Base-by-base conservation (phyloP, 2,888 invertebrate genomes). In the Germaria angustata region DNA sequence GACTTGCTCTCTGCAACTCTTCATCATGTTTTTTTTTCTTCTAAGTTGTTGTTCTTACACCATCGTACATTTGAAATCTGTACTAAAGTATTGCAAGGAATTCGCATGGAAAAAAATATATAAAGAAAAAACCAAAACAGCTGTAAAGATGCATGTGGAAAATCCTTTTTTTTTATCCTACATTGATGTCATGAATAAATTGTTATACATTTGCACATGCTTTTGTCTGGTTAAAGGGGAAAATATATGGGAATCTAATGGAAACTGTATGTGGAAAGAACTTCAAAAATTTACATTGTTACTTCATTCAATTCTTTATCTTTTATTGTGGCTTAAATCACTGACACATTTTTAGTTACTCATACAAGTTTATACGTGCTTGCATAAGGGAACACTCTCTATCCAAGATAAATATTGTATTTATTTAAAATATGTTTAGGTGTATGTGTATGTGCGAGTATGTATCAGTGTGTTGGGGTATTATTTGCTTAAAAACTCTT, bases 151-250 rank as follows among this genome's bases (percentile, higher is more conserved):
- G 34, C 53, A 66, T 57, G 34, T 34, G 32, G 4, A 73, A 73
- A 73, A 75, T 65, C 20, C n/a, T 13, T n/a, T 51, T 4, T 24
- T 20, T 75, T 73, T 34, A n/a, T 68, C 34, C 15, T 44, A 28
- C 59, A 78, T 69, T 71, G 65, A 78, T 79, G 75, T 71, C 82
- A 79, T 82, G 82, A 82, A 82, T 79, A 82, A 82, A 82, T 79
- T 82, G 79, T 82, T 63, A 59, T 61, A 75, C 65, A 79, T 82
- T 75, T 53, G 34, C 79, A 79, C 79, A 66, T 68, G 36, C 44
- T 80, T 80, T 36, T 32, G 63, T 78, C 46, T 63, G 24, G 9
- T 11, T 63, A 6, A 9, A 32, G 32, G 28, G 15, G n/a, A 2
- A n/a, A 32, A 9, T 2, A 22, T 39, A 6, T 24, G 6, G 34